Evolutionary conservation across 2,797 vertebrate species (phyloP), one percentile per base, ranked within the genome.

Genomic region (Argya squamiceps): DNA sequence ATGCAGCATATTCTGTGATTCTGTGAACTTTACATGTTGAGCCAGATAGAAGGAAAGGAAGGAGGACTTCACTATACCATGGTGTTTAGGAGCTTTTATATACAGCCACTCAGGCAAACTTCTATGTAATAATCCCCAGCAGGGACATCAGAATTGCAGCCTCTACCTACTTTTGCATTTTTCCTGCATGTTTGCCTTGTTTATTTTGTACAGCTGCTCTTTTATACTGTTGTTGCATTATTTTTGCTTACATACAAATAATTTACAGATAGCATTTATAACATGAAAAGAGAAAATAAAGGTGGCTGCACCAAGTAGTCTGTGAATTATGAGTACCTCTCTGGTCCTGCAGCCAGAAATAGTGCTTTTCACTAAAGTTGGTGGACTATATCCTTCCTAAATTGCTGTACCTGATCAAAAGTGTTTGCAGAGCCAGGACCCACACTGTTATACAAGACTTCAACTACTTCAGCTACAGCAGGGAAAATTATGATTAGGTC

Each of bases 401-500:
- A 86, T 76, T 69, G 58, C 76, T 44, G 8, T 67, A 36, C 41
- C 56, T 55, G 69, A 16, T 91, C 89, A 91, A 82, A 94, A 92
- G 46, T 50, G 12, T 92, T 92, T 86, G 30, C 73, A 69, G 82
- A 88, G 47, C 52, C 30, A 63, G 41, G 30, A 26, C 55, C 53
- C 67, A 43, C 60, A 70, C 47, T 63, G 68, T 83, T 88, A 73
- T 1, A 0, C 16, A 13, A 95, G 62, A 92, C 50, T 92, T 83
- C 82, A 82, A n/a, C 78, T 87, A 53, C 71, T 91, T 88, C 76
- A 88, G 39, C 47, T 78, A 18, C 65, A 91, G 80, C 84, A 76
- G 55, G 47, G 62, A 84, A 93, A 93, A 94, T 80, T 32, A 29
- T 50, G 26, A 90, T 95, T 88, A 84, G 58, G 65, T 64, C 76